Percentiles rank a stretch among this genome's conserved stretches.
Evolutionary conservation across 2,113 vertebrate species (phyloP).

Genomic region (Lasiurus cinereus): DNA sequence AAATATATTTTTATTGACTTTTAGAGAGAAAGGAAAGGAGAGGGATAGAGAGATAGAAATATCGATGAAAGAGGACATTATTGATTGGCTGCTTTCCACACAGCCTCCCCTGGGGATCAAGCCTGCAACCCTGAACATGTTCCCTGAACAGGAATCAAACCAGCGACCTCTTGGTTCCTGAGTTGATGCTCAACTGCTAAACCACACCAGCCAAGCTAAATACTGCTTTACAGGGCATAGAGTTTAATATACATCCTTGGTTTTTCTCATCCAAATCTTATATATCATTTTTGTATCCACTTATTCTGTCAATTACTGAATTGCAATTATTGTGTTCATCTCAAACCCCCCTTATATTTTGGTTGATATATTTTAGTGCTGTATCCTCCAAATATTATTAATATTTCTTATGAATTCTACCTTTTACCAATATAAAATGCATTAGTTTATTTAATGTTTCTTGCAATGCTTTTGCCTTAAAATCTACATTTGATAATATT

Average conservation of each 20-base stretch:
- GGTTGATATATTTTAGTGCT: background rate
- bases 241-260: background rate
- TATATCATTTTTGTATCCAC: conserved; percentile 9
- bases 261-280: conserved; percentile 20
- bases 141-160: too few species aligned
- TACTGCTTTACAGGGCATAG: background rate
- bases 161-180: too few species aligned
- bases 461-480: conserved; percentile 20
- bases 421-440: background rate
- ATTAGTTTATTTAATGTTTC: conserved; percentile 1
- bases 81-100: too few species aligned
- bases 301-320: background rate
- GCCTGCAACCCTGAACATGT: too few species aligned
- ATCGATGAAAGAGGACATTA: too few species aligned
- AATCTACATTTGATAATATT: background rate
- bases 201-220: too few species aligned
- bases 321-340: background rate
- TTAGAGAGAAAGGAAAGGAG: too few species aligned
- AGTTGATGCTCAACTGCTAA: too few species aligned
- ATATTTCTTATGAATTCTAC: conserved; percentile 2
- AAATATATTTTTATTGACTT: too few species aligned
- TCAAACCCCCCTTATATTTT: background rate
- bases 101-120: too few species aligned
- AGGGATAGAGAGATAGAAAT: too few species aligned
- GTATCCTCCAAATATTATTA: background rate